Evolutionary conservation across 2,113 vertebrate species (phyloP).

Genomic region (Trinectes maculatus): DNA sequence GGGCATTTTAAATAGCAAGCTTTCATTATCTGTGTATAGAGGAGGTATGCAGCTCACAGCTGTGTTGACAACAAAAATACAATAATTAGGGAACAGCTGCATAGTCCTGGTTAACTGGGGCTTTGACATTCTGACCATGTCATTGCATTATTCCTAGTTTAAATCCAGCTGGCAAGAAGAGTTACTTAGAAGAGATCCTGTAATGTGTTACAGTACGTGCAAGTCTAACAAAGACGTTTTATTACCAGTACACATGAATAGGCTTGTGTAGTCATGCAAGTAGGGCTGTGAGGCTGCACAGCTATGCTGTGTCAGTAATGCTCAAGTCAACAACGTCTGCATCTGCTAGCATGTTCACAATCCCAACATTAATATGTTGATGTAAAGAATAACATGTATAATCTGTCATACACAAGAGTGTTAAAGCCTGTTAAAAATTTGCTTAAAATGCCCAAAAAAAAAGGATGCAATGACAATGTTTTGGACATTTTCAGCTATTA

Average conservation of each 20-base stretch:
- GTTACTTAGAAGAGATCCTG: too few species aligned
- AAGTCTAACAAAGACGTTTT: too few species aligned
- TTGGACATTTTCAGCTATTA: too few species aligned
- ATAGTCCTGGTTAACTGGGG: neutral
- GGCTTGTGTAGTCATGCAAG: too few species aligned
- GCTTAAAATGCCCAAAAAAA: too few species aligned
- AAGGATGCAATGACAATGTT: too few species aligned
- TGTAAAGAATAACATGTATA: too few species aligned
- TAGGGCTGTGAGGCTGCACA: neutral
- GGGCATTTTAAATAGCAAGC: slow-evolving; percentile 20
- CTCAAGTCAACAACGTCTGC: neutral
- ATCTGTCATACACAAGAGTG: too few species aligned
- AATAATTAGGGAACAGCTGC: slow-evolving; percentile 31
- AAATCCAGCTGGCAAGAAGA: neutral
- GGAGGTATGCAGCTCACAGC: slow-evolving; percentile 33
- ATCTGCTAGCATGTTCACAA: neutral
- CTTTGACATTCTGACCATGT: neutral
- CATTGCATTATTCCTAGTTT: neutral
- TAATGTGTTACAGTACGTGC: too few species aligned
- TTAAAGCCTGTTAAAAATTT: too few species aligned
- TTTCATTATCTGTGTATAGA: slow-evolving; percentile 13
- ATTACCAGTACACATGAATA: too few species aligned
- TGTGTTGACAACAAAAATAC: slow-evolving; percentile 33
- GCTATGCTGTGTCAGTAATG: neutral
- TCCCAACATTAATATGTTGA: neutral